A percentile compares a stretch with the other conserved stretches of the same genome.
Evolutionary conservation across 2,797 vertebrate genomes (phyloP).

Genomic region (Pseudotriccus pelzelni): DNA sequence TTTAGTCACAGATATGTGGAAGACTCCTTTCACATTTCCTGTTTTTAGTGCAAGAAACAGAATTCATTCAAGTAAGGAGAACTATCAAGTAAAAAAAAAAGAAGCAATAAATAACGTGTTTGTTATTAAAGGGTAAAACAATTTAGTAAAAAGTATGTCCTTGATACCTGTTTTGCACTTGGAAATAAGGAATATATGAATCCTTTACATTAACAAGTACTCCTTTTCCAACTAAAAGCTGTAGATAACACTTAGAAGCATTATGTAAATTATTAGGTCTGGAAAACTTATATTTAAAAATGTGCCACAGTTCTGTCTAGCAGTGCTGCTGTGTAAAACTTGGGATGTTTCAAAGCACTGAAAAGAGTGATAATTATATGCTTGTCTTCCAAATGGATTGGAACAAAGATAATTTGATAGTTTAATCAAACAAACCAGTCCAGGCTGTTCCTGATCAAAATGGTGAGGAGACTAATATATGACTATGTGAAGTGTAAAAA

Average conservation of each 20-base stretch:
- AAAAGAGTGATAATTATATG: background rate
- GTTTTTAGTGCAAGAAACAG: background rate
- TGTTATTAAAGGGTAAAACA: background rate
- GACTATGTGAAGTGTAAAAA: background rate
- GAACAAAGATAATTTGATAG: background rate
- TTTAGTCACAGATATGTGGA: background rate
- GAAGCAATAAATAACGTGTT: background rate
- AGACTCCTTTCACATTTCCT: background rate
- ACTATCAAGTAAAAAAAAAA: background rate
- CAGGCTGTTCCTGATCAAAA: background rate
- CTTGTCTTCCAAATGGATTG: background rate
- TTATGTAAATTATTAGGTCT: background rate
- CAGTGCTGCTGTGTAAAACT: background rate
- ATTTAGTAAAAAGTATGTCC: background rate
- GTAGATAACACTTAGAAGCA: background rate
- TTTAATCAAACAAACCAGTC: constrained; percentile 1
- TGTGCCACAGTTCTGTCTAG: background rate
- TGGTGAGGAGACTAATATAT: background rate
- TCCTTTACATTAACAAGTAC: background rate
- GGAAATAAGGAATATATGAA: background rate
- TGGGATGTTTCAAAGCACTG: background rate
- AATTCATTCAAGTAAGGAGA: background rate
- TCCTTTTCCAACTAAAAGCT: background rate
- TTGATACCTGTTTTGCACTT: background rate
- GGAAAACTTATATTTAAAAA: background rate